Conservation (phyloP, 2,797 vertebrate species). For the Enteromius trimaculatus region DNA sequence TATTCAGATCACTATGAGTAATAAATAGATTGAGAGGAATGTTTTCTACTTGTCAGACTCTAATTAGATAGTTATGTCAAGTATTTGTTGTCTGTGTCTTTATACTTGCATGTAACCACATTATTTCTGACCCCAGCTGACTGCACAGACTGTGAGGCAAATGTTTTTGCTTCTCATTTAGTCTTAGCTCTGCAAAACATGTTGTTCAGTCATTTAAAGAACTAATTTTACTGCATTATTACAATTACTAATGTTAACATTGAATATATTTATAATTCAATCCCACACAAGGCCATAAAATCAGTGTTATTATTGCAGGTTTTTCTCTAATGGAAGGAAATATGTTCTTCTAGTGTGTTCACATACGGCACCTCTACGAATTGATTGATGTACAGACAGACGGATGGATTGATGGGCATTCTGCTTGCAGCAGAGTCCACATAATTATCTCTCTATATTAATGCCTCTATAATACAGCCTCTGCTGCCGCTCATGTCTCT, state of each 20-base stretch:
- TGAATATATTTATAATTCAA: neutral
- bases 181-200: neutral
- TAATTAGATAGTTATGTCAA: slow-evolving; percentile 28
- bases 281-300: neutral
- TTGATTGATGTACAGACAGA: neutral
- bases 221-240: neutral
- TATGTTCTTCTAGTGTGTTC: neutral
- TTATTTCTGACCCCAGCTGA: slow-evolving; percentile 51
- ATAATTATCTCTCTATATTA: slow-evolving; percentile 63
- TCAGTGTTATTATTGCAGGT: neutral
- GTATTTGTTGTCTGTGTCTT: neutral
- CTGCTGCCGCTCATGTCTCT: slow-evolving; percentile 50
- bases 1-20: slow-evolving; percentile 55
- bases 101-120: slow-evolving; percentile 5
- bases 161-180: neutral
- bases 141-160: slow-evolving; percentile 28
- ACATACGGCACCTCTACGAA: neutral
- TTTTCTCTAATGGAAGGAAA: slow-evolving; percentile 1
- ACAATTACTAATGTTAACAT: neutral
- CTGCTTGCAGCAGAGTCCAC: slow-evolving; percentile 7
- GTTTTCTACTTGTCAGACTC: slow-evolving; percentile 21
- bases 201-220: neutral
- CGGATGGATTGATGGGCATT: neutral
- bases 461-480: slow-evolving; percentile 64
- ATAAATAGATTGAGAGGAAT: slow-evolving; percentile 50